Evolutionary conservation across 2,888 invertebrate genomes (phyloP).

Genomic region (Eupithecia exiguata): DNA sequence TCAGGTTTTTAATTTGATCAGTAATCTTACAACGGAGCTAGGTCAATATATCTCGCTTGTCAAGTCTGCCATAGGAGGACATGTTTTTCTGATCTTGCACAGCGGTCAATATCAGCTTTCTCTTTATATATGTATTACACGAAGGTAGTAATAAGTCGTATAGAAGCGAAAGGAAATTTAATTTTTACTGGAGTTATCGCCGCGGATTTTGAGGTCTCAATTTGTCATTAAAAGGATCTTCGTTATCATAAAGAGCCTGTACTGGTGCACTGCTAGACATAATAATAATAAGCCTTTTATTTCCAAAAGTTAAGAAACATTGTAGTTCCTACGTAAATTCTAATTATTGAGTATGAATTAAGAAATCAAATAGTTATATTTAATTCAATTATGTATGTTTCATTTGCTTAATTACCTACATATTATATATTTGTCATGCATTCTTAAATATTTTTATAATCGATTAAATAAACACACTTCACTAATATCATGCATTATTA

Average conservation of each 20-base stretch:
- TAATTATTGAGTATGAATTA: no score
- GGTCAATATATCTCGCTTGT: slow-evolving; percentile 28
- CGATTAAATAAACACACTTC: no score
- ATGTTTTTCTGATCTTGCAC: slow-evolving; percentile 20
- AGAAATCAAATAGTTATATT: no score
- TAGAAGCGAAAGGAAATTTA: not conserved
- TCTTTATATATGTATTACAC: slow-evolving; percentile 25
- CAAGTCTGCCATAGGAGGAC: slow-evolving; percentile 24
- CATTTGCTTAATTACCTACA: no score
- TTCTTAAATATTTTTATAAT: no score
- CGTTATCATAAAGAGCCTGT: not conserved
- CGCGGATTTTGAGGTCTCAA: not conserved
- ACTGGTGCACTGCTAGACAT: no score
- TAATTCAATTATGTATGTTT: no score
- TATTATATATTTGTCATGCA: no score
- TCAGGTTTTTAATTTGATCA: slow-evolving; percentile 21
- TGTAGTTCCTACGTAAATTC: no score
- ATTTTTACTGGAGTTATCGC: not conserved
- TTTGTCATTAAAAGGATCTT: not conserved
- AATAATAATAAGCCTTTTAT: no score
- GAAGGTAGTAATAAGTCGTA: not conserved
- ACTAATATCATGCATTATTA: no score
- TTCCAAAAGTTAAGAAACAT: no score
- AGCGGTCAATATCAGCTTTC: slow-evolving; percentile 31
- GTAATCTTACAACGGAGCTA: slow-evolving; percentile 12